Evolutionary conservation across 2,888 invertebrate species (phyloP).

Genomic region (Notodonta dromedarius): DNA sequence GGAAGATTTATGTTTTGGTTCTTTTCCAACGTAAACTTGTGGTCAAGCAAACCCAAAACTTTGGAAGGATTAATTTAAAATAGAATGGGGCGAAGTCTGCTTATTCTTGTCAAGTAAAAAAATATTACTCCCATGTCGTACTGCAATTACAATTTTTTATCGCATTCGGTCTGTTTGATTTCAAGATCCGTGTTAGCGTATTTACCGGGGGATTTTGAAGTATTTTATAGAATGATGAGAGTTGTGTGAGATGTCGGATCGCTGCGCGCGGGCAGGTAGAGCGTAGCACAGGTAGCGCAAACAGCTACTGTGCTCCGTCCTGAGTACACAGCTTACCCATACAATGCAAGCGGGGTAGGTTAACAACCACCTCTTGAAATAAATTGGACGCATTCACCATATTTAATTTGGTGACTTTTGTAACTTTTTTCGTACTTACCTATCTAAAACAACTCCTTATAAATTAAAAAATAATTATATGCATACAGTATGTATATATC

Average conservation of each 20-base stretch:
- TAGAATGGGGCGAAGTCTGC: constrained; percentile 42
- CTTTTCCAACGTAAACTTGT: constrained; percentile 69
- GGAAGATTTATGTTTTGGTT: constrained; percentile 77
- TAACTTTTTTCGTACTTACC: neutral
- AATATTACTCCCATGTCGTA: constrained; percentile 19
- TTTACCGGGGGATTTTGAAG: constrained; percentile 67
- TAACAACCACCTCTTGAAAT: constrained; percentile 37
- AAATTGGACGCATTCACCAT: constrained; percentile 23
- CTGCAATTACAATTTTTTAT: constrained; percentile 46
- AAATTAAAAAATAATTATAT: too few species aligned
- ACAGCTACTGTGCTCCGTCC: constrained; percentile 75
- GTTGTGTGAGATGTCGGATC: constrained; percentile 53
- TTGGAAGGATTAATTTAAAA: constrained; percentile 59
- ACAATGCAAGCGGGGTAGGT: constrained; percentile 50
- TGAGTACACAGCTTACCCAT: constrained; percentile 73
- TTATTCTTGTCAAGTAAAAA: constrained; percentile 19
- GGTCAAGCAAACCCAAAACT: constrained; percentile 65
- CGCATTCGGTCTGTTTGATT: constrained; percentile 64
- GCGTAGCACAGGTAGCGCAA: constrained; percentile 82
- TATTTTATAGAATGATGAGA: constrained; percentile 76
- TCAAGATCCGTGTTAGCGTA: constrained; percentile 59
- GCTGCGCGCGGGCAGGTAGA: constrained; percentile 54
- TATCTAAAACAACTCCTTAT: neutral
- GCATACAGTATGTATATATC: too few species aligned
- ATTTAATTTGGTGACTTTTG: neutral